Evolutionary conservation across 2,113 vertebrate genomes (phyloP).

Genomic region (Pelmatolapia mariae): DNA sequence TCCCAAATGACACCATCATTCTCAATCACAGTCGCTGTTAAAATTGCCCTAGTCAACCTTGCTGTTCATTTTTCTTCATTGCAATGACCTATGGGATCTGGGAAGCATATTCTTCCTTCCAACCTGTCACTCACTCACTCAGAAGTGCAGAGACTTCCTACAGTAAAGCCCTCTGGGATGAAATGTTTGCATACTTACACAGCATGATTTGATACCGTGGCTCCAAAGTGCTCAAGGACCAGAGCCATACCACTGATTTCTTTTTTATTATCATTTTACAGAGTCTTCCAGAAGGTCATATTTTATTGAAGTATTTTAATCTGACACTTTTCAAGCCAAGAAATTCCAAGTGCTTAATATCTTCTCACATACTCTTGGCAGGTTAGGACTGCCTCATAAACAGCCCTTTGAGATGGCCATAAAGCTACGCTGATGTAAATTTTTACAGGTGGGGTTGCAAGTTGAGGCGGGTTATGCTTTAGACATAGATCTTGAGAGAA

Average conservation of each 20-base stretch:
- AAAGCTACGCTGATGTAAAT: neutral
- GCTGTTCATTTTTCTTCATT: neutral
- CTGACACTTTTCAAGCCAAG: neutral
- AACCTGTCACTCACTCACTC: neutral
- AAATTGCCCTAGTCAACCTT: neutral
- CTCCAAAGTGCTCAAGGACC: neutral
- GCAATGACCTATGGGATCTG: neutral
- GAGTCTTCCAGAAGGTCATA: neutral
- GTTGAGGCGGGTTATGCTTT: neutral
- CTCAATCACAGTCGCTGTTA: neutral
- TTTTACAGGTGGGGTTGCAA: neutral
- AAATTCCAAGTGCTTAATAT: neutral
- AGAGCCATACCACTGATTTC: neutral
- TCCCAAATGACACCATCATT: neutral
- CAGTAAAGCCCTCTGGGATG: neutral
- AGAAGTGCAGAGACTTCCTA: neutral
- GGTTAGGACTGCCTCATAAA: neutral
- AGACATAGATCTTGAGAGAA: neutral
- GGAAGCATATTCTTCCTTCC: neutral
- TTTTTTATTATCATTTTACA: neutral
- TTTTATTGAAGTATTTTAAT: neutral
- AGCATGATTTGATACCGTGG: neutral
- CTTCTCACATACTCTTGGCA: neutral
- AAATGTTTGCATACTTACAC: neutral
- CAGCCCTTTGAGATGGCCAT: neutral